Evolutionary conservation across 2,797 vertebrate species (phyloP).

Genomic region (Eupleurogrammus muticus): DNA sequence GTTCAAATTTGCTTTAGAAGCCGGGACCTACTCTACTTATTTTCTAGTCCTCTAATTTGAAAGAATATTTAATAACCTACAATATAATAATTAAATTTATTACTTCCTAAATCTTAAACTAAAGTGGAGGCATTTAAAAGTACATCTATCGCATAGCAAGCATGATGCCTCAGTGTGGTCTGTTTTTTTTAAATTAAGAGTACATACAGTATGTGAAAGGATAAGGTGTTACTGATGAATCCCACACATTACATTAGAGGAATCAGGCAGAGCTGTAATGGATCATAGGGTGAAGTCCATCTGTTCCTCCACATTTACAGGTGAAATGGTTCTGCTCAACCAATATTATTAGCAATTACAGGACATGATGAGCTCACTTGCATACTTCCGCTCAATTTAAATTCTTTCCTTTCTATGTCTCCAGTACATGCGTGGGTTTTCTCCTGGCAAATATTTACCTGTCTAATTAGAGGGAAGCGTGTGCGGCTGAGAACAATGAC

Average conservation of each 20-base stretch:
- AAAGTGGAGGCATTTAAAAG: not conserved
- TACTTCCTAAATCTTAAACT: not conserved
- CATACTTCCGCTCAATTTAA: too few species aligned
- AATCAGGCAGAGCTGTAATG: slow-evolving; percentile 3
- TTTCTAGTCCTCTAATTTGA: not conserved
- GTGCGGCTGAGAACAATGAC: not conserved
- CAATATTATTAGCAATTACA: not conserved
- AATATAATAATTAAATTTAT: not conserved
- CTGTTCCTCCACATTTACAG: slow-evolving; percentile 38
- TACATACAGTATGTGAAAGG: slow-evolving; percentile 4
- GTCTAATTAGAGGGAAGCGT: too few species aligned
- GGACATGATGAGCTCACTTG: not conserved
- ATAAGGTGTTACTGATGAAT: slow-evolving; percentile 12
- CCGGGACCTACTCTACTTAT: not conserved
- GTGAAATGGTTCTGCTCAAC: too few species aligned
- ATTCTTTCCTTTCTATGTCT: too few species aligned
- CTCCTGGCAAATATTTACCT: too few species aligned
- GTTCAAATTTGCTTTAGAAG: not conserved
- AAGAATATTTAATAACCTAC: too few species aligned
- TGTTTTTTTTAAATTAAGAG: slow-evolving; percentile 8
- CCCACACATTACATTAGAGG: slow-evolving; percentile 4
- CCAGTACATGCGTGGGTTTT: too few species aligned
- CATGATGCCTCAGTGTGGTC: not conserved
- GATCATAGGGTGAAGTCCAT: not conserved
- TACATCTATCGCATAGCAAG: not conserved